Percentiles rank a stretch among this genome's conserved stretches.
Evolutionary conservation across 2,888 invertebrate species (phyloP).

Genomic region (Phalera bucephala): DNA sequence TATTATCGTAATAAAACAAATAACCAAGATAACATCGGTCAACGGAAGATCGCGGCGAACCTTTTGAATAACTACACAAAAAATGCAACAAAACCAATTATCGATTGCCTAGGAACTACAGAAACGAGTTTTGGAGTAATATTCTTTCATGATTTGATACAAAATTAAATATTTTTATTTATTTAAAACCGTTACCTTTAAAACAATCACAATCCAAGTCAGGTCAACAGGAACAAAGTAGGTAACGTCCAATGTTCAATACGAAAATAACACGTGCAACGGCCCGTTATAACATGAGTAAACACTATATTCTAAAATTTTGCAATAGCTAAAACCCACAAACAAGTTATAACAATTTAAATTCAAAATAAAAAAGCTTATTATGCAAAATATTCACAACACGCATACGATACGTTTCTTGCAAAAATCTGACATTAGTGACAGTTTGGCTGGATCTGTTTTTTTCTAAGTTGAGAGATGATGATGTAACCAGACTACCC

Average conservation of each 20-base stretch:
- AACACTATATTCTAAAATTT: conserved; percentile 57
- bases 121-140: too few relatives aligned
- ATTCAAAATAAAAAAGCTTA: conserved; percentile 56
- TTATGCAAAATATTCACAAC: conserved; percentile 70
- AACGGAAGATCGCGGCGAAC: conserved; percentile 7
- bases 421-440: conserved; percentile 38
- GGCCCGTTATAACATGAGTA: conserved; percentile 50
- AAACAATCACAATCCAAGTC: conserved; percentile 65
- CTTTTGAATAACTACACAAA: too few relatives aligned
- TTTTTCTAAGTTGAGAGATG: too few relatives aligned
- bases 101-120: too few relatives aligned
- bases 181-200: conserved; percentile 73
- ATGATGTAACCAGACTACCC: too few relatives aligned
- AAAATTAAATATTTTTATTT: conserved; percentile 22
- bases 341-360: conserved; percentile 48
- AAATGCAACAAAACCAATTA: too few relatives aligned
- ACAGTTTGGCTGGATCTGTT: conserved; percentile 24
- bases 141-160: not conserved
- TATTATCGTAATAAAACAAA: conserved; percentile 17
- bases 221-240: conserved; percentile 74
- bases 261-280: conserved; percentile 52
- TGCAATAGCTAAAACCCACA: conserved; percentile 41
- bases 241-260: conserved; percentile 52
- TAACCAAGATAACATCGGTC: conserved; percentile 14
- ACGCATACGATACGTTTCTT: conserved; percentile 51